Evolutionary conservation across 1,140 invertebrate species (phyloP).

Genomic region (Acyrthosiphon pisum): DNA sequence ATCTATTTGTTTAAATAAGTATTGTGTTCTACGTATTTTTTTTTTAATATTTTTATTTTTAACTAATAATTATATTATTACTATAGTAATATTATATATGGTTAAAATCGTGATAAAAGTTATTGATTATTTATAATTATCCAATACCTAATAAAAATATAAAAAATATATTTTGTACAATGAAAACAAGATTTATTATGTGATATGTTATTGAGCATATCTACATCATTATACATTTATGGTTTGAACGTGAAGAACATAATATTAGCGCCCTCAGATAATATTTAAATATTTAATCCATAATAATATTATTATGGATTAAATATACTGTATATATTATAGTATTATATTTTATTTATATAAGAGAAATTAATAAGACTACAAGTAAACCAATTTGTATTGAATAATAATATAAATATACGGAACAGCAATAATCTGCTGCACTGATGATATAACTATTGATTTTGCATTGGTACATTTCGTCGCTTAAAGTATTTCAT

Average conservation of each 20-base stretch:
- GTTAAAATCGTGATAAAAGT: not conserved
- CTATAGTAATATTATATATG: not conserved
- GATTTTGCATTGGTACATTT: not conserved
- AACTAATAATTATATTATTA: not conserved
- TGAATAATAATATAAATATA: not conserved
- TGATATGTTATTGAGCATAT: not conserved
- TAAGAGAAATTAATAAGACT: not conserved
- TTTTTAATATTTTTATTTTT: not conserved
- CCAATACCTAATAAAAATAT: not conserved
- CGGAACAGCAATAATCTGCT: not conserved
- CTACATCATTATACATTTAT: not conserved
- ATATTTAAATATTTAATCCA: not conserved
- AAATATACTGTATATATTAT: not conserved
- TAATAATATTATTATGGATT: not conserved
- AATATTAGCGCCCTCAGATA: not conserved
- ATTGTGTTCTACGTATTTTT: not conserved
- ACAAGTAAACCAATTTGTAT: not conserved
- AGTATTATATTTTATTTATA: not conserved
- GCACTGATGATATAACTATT: not conserved
- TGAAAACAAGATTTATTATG: not conserved
- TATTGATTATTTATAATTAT: slow-evolving; percentile 1
- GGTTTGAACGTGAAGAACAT: not conserved
- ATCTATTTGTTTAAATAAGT: not conserved
- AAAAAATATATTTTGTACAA: not conserved
- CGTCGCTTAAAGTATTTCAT: not conserved